phyloP scores from a whole-genome alignment of 2,797 vertebrate genomes.

The Lepus townsendii region DNA sequence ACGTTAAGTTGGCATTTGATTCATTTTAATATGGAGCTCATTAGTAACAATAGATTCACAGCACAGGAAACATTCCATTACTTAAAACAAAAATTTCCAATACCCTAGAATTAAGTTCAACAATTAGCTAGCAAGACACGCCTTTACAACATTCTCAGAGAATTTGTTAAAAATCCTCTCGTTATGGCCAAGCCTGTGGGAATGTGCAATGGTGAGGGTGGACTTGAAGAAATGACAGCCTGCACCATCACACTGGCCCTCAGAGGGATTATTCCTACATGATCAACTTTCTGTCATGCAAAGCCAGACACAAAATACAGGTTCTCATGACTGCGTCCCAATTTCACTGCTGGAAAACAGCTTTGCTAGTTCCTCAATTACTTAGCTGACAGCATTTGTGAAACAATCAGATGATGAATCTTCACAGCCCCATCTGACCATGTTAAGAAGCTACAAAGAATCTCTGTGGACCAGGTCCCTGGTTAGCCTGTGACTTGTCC shows the following conservation, averaged over 20 bases:
- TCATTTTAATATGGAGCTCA: slow-evolving; percentile 56
- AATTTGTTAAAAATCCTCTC: slow-evolving; percentile 45
- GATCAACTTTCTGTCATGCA: slow-evolving; percentile 53
- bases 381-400: neutral
- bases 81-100: slow-evolving; percentile 53
- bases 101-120: slow-evolving; percentile 52
- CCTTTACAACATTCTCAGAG: slow-evolving; percentile 56
- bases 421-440: neutral
- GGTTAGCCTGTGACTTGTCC: neutral
- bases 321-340: neutral
- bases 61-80: slow-evolving; percentile 59
- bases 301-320: neutral
- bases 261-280: neutral
- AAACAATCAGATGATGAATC: neutral
- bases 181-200: neutral
- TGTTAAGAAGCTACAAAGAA: slow-evolving; percentile 7
- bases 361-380: neutral
- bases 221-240: neutral
- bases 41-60: slow-evolving; percentile 70
- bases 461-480: neutral
- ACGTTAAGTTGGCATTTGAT: slow-evolving; percentile 15
- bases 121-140: slow-evolving; percentile 37
- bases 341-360: neutral
- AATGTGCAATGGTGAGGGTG: neutral
- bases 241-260: neutral